Evolutionary conservation across 2,888 invertebrate species (phyloP), one percentile per base, ranked within the genome.

Genomic region (Blastobasis lacticolella): DNA sequence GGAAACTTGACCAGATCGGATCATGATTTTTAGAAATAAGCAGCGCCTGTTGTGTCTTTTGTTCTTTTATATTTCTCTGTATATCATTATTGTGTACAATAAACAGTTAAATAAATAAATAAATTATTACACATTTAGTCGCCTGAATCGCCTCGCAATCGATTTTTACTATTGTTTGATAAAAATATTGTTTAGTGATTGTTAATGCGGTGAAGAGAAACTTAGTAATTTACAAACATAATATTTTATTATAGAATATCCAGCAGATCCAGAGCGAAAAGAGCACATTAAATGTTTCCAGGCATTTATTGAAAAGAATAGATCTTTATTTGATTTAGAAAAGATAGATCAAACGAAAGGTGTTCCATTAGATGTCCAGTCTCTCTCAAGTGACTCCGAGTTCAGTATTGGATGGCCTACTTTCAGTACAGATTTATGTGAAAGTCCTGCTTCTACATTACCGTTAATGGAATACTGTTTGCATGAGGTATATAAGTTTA

Each of bases 391-490:
- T 53, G 92, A 94, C 71, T 67, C 78, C 8, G 83, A 89, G 38
- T 90, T 95, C 60, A 70, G 68, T 7, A 74, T 67, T 8, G 73
- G 83, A 10, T 95, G 96, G 94, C 73, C 90, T 23, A 81, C 86
- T n/a, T 90, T 95, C 60, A 76, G 78, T 54, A 84, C 87, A 45
- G 93, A 95, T 62, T 75, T 97, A 45, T 83, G 88, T 59, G 90
- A 91, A 53, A 91, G 90, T 54, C 94, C 96, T 0, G 90, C 92
- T 54, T 84, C 85, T 50, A 91, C 93, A 10, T 81, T 97, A 48
- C 90, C 91, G 50, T 91, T 93, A 52, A 75, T 97, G 51, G 94
- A 94, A 48, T 85, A 94, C 56, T 95, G 95, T 49, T 92, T 96
- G 85, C 94, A 96, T 82, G 93, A 95, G 89, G 92, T 92, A 63